Percentiles rank a stretch among this genome's conserved stretches.
phyloP scores from a whole-genome alignment of 2,113 vertebrate species.

The Lepus americanus region DNA sequence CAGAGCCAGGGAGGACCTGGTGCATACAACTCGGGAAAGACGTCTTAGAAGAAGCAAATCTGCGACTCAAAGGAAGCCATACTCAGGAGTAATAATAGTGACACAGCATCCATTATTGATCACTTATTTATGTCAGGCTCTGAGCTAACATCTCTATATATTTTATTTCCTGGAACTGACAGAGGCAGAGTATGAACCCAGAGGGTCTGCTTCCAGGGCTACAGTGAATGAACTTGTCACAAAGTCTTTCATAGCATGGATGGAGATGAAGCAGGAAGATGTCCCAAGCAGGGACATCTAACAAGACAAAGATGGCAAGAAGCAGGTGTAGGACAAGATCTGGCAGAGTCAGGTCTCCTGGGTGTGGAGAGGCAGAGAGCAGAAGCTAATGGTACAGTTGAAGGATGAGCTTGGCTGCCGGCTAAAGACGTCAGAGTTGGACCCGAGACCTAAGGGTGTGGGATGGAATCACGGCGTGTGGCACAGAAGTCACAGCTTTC shows the following conservation, averaged over 20 bases:
- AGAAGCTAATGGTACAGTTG: not conserved
- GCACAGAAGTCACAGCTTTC: not conserved
- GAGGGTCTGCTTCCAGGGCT: slow-evolving; percentile 27
- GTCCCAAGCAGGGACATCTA: slow-evolving; percentile 24
- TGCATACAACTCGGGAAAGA: not conserved
- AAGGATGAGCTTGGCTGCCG: not conserved
- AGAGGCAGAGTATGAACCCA: slow-evolving; percentile 55
- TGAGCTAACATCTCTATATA: slow-evolving; percentile 35
- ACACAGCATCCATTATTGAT: not conserved
- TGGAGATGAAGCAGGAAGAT: slow-evolving; percentile 50
- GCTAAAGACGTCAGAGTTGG: not conserved
- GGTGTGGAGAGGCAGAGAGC: not conserved
- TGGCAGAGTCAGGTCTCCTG: slow-evolving; percentile 3
- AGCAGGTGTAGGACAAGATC: not conserved
- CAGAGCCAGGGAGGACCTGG: not conserved
- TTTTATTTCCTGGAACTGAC: slow-evolving; percentile 69
- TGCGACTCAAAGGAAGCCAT: slow-evolving; percentile 1
- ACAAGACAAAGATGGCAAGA: slow-evolving; percentile 43
- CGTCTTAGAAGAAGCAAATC: not conserved
- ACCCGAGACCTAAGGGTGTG: not conserved
- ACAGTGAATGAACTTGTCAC: slow-evolving; percentile 54
- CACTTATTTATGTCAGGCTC: slow-evolving; percentile 55
- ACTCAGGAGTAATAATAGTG: slow-evolving; percentile 10
- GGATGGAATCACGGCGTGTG: not conserved
- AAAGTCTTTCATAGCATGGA: slow-evolving; percentile 40